Evolutionary conservation across 2,113 vertebrate species (phyloP).

Genomic region (Aegotheles bennettii): DNA sequence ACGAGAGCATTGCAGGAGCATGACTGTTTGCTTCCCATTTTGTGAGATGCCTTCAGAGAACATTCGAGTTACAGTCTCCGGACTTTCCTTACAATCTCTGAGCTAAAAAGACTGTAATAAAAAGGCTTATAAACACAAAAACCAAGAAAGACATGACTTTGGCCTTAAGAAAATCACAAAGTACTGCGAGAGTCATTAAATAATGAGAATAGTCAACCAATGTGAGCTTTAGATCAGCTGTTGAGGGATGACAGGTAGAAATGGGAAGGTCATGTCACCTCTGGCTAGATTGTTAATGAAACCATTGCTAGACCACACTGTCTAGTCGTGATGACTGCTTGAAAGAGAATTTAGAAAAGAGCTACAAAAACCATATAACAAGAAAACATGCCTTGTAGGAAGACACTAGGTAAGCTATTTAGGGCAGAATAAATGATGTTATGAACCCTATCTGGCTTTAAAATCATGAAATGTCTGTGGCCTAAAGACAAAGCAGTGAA

Average conservation of each 20-base stretch:
- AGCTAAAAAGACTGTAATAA: background rate
- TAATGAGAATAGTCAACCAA: background rate
- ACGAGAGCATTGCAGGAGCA: rapidly evolving
- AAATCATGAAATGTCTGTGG: constrained; percentile 14
- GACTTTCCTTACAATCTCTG: background rate
- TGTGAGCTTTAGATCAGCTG: background rate
- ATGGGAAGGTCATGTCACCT: background rate
- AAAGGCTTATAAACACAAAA: background rate
- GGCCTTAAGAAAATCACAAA: background rate
- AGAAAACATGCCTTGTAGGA: constrained; percentile 35
- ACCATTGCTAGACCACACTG: background rate
- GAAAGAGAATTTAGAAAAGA: background rate
- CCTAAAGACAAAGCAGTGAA: constrained; percentile 3
- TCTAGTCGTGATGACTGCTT: background rate
- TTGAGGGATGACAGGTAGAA: constrained; percentile 3
- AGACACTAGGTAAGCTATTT: constrained; percentile 41
- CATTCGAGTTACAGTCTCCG: background rate
- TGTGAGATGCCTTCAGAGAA: background rate
- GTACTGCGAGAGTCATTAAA: background rate
- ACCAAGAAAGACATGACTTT: background rate
- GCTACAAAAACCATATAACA: background rate
- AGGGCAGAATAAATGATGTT: constrained; percentile 41
- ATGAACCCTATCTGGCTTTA: constrained; percentile 33
- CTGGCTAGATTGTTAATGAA: constrained; percentile 6
- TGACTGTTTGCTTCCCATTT: background rate